Evolutionary conservation across 1,140 invertebrate genomes (phyloP), one percentile per base, ranked within the genome.

Genomic region (Acromyrmex echinatior): DNA sequence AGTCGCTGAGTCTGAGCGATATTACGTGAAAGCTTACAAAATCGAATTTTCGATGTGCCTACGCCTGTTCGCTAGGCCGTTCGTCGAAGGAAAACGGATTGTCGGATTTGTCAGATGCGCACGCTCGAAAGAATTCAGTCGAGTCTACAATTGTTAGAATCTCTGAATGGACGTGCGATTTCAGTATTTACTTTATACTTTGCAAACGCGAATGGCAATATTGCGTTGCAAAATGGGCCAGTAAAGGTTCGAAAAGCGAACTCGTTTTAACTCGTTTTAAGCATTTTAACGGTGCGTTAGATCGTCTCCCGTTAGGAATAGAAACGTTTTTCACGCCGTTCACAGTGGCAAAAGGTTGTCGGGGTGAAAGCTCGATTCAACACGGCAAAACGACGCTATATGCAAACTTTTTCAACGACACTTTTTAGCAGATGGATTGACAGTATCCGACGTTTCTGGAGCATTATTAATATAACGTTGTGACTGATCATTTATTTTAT

Each of bases 11-110:
- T 14, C 21, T 66, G 86, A 71, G 87, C 71, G 78, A 91, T 90
- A 90, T 90, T 90, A 90, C 89, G 73, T 90, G 74, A 91, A 90
- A 91, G 90, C 89, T 91, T 76, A 82, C 65, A 79, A 86, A 91
- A 91, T 90, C 88, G 90, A 87, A 91, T 91, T 91, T 90, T 86
- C 78, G 81, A 87, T 60, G 74, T 63, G 81, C 58, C 85, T 81
- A 86, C 63, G 86, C 58, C 85, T 81, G 89, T 91, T 90, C 89
- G 39, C 65, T 84, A 60, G 80, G 31, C 76, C 80, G 60, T 76
- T 86, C 66, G 77, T 63, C 77, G 66, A 63, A 9, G 77, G 58
- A 88, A 91, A 91, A 90, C 81, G 86, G 89, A 90, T 91, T 91
- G 86, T 86, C 89, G 87, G 86, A 91, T 91, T 90, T 90, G 89